phyloP scores from a whole-genome alignment of 2,113 vertebrate species.

The Tapirus terrestris region DNA sequence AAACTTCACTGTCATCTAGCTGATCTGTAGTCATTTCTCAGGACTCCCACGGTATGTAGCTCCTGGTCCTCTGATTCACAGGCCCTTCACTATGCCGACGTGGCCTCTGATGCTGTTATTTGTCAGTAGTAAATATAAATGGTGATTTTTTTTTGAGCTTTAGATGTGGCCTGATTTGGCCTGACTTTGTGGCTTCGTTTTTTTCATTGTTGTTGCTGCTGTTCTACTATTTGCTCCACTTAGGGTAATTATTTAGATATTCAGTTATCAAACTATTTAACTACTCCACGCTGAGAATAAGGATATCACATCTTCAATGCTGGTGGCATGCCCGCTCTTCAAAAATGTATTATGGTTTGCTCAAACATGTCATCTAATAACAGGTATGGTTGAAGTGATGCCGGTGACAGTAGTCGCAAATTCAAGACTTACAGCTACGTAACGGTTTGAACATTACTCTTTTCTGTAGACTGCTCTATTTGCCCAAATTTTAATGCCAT shows the following conservation, averaged over 20 bases:
- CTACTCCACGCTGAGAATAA: neutral
- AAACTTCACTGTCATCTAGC: neutral
- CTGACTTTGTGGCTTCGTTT: neutral
- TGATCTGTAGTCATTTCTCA: neutral
- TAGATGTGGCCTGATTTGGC: neutral
- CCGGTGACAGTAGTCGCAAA: neutral
- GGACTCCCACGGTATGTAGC: neutral
- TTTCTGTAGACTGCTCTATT: neutral
- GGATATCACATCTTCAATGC: neutral
- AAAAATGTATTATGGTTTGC: neutral
- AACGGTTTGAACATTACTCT: neutral
- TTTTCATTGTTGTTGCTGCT: neutral
- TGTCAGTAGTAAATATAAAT: neutral
- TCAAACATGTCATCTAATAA: conserved; percentile 17
- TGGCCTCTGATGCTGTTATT: neutral
- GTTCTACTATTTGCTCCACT: neutral
- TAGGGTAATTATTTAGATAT: neutral
- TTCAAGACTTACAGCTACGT: neutral
- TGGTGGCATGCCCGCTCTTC: neutral
- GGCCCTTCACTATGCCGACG: neutral
- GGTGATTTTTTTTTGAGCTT: neutral
- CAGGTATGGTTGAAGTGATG: neutral
- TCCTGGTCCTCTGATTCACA: neutral
- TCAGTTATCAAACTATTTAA: neutral
- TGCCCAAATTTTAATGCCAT: neutral